Percentiles rank a stretch among this genome's conserved stretches.
phyloP scores from a whole-genome alignment of 2,888 invertebrate genomes.

The Standfussiana lucernea region DNA sequence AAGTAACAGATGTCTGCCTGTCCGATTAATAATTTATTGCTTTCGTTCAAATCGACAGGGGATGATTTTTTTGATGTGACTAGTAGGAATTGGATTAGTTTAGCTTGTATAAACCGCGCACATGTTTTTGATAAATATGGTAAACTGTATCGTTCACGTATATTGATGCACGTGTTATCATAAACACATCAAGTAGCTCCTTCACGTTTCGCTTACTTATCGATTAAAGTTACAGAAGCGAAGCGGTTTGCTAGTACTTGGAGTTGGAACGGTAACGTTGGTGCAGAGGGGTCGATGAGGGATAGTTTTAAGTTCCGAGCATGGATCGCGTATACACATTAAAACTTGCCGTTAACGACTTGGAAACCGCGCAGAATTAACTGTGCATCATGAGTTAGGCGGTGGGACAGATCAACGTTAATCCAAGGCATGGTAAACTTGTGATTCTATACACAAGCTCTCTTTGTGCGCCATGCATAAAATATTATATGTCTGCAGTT shows the following conservation, averaged over 20 bases:
- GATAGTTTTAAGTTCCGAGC: constrained; percentile 54
- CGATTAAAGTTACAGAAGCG: constrained; percentile 40
- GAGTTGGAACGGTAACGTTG: constrained; percentile 25
- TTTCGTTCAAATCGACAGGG: constrained; percentile 31
- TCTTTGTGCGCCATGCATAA: constrained; percentile 72
- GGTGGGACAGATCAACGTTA: constrained; percentile 69
- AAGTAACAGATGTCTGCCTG: constrained; percentile 63
- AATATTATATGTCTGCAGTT: constrained; percentile 71
- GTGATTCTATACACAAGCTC: constrained; percentile 68
- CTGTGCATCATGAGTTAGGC: constrained; percentile 76
- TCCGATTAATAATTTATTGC: constrained; percentile 41
- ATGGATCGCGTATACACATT: constrained; percentile 66
- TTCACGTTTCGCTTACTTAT: constrained; percentile 41
- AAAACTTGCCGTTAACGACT: constrained; percentile 74
- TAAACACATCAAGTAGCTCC: constrained; percentile 28
- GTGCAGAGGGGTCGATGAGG: constrained; percentile 36
- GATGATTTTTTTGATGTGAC: constrained; percentile 14
- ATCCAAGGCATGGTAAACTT: constrained; percentile 72
- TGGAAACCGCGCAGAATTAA: constrained; percentile 76
- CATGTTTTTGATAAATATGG: constrained; percentile 1
- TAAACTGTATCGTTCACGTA: constrained; percentile 5
- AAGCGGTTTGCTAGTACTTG: constrained; percentile 36
- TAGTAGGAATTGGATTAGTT: constrained; percentile 7
- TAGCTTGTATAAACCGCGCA: not conserved
- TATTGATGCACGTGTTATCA: constrained; percentile 3